Conservation (phyloP, 1,140 invertebrate species). For the Eumeta japonica region DNA sequence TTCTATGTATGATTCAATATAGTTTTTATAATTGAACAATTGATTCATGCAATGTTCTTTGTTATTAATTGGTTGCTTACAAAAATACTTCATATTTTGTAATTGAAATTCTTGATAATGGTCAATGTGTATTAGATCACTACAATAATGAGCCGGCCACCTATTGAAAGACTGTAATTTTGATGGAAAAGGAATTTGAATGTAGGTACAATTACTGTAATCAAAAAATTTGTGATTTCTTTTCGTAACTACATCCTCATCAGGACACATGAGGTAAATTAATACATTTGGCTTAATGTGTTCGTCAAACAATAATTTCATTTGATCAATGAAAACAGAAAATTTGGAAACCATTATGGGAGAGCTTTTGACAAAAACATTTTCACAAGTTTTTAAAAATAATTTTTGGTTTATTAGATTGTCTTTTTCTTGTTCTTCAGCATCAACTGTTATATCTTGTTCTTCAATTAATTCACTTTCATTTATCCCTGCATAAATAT, state of each 20-base stretch:
- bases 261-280: conserved; percentile 56
- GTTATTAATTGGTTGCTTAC: conserved; percentile 47
- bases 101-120: background rate
- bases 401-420: conserved; percentile 29
- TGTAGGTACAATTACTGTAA: conserved; percentile 25
- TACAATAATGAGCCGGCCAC: too few relatives aligned
- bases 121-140: too few relatives aligned
- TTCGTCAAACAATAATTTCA: conserved; percentile 32
- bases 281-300: conserved; percentile 51
- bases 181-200: conserved; percentile 21
- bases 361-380: too few relatives aligned
- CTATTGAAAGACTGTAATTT: conserved; percentile 13
- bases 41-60: conserved; percentile 34
- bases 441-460: conserved; percentile 23
- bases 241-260: conserved; percentile 52
- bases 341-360: too few relatives aligned
- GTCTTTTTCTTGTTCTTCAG: conserved; percentile 17
- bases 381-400: too few relatives aligned
- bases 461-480: conserved; percentile 22
- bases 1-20: conserved; percentile 45
- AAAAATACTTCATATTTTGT: conserved; percentile 34
- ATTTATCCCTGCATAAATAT: conserved; percentile 4
- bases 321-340: conserved; percentile 28
- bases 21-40: conserved; percentile 46
- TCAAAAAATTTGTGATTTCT: conserved; percentile 46